Percentiles rank a stretch among this genome's conserved stretches.
Conservation (phyloP, 2,113 vertebrate genomes). For the Tragelaphus scriptus region DNA sequence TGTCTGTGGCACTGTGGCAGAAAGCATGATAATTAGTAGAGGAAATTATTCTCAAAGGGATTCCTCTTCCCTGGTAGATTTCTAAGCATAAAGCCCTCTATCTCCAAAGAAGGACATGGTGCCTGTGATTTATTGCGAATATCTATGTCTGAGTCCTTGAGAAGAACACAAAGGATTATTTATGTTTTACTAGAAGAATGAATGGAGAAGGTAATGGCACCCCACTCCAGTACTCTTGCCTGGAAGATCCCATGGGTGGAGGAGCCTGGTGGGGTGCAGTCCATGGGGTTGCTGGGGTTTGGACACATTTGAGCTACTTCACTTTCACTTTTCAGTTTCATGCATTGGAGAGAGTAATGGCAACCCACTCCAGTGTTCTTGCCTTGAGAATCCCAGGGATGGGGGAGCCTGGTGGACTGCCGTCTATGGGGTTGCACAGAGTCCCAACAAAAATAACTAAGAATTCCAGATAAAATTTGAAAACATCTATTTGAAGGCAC, state of each 20-base stretch:
- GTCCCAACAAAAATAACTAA: not conserved
- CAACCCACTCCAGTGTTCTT: too few relatives aligned
- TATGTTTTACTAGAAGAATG: not conserved
- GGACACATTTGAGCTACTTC: too few relatives aligned
- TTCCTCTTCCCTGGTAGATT: constrained; percentile 60
- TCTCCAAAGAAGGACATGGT: constrained; percentile 50
- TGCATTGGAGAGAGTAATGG: too few relatives aligned
- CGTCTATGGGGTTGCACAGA: too few relatives aligned
- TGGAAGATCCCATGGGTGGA: too few relatives aligned
- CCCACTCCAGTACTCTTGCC: too few relatives aligned
- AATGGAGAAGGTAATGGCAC: not conserved
- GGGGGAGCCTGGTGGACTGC: too few relatives aligned
- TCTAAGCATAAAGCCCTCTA: constrained; percentile 44
- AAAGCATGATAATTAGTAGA: constrained; percentile 62
- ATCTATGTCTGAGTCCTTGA: constrained; percentile 53
- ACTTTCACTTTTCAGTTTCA: too few relatives aligned
- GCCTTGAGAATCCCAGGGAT: too few relatives aligned
- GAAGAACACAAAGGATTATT: constrained; percentile 32
- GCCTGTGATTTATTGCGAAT: constrained; percentile 37
- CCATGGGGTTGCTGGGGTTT: too few relatives aligned
- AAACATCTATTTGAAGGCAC: not conserved
- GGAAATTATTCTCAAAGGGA: constrained; percentile 47
- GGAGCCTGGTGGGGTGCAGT: too few relatives aligned
- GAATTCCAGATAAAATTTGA: not conserved
- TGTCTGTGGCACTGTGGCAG: constrained; percentile 41